Evolutionary conservation across 2,797 vertebrate genomes (phyloP), one percentile per base, ranked within the genome.

Genomic region (Oreonectes daqikongensis): DNA sequence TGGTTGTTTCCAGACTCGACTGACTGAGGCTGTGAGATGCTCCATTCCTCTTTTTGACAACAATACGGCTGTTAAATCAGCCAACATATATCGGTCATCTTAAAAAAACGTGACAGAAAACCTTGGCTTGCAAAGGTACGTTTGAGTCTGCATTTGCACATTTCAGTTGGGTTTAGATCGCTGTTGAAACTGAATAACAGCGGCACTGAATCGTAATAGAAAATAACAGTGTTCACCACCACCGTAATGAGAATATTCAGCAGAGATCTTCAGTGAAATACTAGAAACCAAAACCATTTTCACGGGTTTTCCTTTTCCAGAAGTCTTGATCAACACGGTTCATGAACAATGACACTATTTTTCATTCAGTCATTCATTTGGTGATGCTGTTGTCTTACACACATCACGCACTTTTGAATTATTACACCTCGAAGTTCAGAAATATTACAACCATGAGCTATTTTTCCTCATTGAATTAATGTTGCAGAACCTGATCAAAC

Each of bases 181-280:
- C 42, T 61, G 81, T 90, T 73, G 88, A 90, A 90, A 88, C 89
- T 90, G 88, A 75, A 91, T 89, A 83, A 59, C 18, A 2, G 61
- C 5, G 74, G 24, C 0, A 42, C 74, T 91, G 79, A 90, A 91
- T 92, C 86, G 90, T 90, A 72, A 88, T 86, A 84, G 87, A 89
- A 89, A 89, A 90, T 82, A 90, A 89, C 82, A 42, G 20, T 78
- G 85, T 89, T 88, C 88, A 88, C 81, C 83, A 85, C 82, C 80
- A 78, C 74, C 81, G 4, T 42, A 2, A 42, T 4, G 50, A 88
- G 78, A 81, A 40, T 66, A 2, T 63, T 84, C 28, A 57, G 70
- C 12, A 59, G 65, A 75, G 50, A 46, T 30, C 17, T 60, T 11
- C 38, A 24, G 17, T 75, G 17, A 24, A 55, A n/a, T 30, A n/a